Conservation (phyloP, 2,797 vertebrate genomes). For the Enteromius unitaeniatus region DNA sequence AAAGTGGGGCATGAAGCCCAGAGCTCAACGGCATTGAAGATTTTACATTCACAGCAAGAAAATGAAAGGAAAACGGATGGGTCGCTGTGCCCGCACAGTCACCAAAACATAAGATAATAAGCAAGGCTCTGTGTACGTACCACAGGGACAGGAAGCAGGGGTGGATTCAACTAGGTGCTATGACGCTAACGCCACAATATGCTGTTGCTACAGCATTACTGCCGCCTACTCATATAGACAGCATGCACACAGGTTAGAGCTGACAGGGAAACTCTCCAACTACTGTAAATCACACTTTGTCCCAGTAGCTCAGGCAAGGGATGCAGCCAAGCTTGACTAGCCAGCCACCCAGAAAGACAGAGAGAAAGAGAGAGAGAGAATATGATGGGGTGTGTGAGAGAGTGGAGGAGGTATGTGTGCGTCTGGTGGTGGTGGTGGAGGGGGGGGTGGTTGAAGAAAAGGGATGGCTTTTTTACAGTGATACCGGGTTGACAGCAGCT, state of each 20-base stretch:
- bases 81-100: neutral
- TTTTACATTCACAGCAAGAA: slow-evolving; percentile 18
- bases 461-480: slow-evolving; percentile 68
- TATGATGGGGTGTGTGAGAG: slow-evolving; percentile 59
- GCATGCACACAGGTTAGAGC: slow-evolving; percentile 51
- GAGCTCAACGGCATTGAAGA: slow-evolving; percentile 15
- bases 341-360: slow-evolving; percentile 68
- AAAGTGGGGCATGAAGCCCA: slow-evolving; percentile 31
- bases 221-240: slow-evolving; percentile 59
- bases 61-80: neutral
- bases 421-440: slow-evolving; percentile 51
- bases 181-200: slow-evolving; percentile 58
- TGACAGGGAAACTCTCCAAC: slow-evolving; percentile 61
- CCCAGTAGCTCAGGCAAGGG: slow-evolving; percentile 75
- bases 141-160: slow-evolving; percentile 58
- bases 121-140: slow-evolving; percentile 15
- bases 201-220: slow-evolving; percentile 51
- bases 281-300: slow-evolving; percentile 73
- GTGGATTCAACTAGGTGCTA: slow-evolving; percentile 59
- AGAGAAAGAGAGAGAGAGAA: slow-evolving; percentile 16
- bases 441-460: slow-evolving; percentile 42
- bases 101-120: slow-evolving; percentile 27
- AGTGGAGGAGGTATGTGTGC: slow-evolving; percentile 61
- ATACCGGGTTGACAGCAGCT: slow-evolving; percentile 78
- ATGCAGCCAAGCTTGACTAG: slow-evolving; percentile 68